These are phyloP conservation scores for Cephus nigrinus DNA, from an alignment of 2,888 invertebrate genomes.

Conservation along the genomic window DNA sequence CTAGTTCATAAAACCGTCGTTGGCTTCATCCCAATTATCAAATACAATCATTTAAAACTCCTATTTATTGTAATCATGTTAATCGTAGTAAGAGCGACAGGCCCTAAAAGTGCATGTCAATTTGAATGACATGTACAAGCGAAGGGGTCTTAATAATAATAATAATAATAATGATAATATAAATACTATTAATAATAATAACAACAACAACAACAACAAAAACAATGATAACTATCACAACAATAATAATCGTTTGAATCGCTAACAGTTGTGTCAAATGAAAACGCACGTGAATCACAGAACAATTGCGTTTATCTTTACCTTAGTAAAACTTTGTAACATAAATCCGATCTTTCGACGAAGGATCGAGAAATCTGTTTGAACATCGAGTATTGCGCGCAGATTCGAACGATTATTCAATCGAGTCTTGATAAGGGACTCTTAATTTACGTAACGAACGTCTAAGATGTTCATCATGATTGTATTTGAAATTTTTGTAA, in stretches of 20 bases:
- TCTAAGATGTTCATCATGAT: background rate
- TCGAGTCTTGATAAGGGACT: background rate
- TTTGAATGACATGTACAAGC: background rate
- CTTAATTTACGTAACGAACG: background rate
- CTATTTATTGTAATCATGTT: background rate
- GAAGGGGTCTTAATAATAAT: background rate
- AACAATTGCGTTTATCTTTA: background rate
- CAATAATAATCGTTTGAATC: background rate
- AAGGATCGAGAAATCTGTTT: background rate
- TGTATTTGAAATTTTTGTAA: background rate
- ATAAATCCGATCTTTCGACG: background rate
- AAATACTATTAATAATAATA: background rate
- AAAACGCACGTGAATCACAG: background rate
- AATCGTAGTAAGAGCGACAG: background rate
- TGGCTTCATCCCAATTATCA: background rate
- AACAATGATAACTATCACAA: background rate
- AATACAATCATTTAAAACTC: background rate
- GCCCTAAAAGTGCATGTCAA: background rate
- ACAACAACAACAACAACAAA: too few relatives aligned
- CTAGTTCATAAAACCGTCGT: background rate
- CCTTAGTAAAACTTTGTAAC: background rate
- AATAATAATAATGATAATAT: background rate
- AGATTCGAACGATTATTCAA: background rate
- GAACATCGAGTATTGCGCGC: background rate
- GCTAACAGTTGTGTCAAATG: background rate